These are phyloP conservation scores for Drosophila infuscata DNA, from an alignment of 2,888 invertebrate species.

Conservation along the genomic window DNA sequence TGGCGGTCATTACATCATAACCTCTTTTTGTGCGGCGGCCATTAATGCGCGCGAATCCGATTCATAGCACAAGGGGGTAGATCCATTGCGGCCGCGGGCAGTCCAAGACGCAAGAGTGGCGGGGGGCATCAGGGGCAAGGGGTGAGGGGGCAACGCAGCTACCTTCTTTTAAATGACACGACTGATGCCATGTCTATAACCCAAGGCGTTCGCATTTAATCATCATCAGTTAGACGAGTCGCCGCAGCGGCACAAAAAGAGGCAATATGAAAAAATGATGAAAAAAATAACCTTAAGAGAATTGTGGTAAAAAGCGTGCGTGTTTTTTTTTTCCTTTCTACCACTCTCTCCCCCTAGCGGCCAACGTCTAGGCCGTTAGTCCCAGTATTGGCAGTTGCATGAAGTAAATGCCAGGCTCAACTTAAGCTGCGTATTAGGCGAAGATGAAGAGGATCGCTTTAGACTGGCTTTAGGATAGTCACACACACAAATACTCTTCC, in stretches of 20 bases:
- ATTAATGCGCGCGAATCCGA: constrained; percentile 78
- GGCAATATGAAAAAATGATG: constrained; percentile 20
- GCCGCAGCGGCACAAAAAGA: constrained; percentile 46
- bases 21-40: constrained; percentile 71
- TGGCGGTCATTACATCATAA: constrained; percentile 79
- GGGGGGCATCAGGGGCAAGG: background rate
- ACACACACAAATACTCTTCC: background rate
- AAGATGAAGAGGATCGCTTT: constrained; percentile 49
- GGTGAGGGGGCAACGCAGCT: constrained; percentile 46
- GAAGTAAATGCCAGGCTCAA: constrained; percentile 19
- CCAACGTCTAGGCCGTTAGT: background rate
- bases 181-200: constrained; percentile 82
- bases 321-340: constrained; percentile 49
- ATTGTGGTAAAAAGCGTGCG: constrained; percentile 77
- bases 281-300: constrained; percentile 60
- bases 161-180: constrained; percentile 81
- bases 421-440: constrained; percentile 53
- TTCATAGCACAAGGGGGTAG: constrained; percentile 50
- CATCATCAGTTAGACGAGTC: constrained; percentile 81
- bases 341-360: constrained; percentile 6
- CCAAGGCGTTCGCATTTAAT: constrained; percentile 83
- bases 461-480: background rate
- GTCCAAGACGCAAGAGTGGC: background rate
- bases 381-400: constrained; percentile 14
- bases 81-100: constrained; percentile 23